Evolutionary conservation across 2,888 invertebrate species (phyloP).

Genomic region (Tromatobia lineatoria): DNA sequence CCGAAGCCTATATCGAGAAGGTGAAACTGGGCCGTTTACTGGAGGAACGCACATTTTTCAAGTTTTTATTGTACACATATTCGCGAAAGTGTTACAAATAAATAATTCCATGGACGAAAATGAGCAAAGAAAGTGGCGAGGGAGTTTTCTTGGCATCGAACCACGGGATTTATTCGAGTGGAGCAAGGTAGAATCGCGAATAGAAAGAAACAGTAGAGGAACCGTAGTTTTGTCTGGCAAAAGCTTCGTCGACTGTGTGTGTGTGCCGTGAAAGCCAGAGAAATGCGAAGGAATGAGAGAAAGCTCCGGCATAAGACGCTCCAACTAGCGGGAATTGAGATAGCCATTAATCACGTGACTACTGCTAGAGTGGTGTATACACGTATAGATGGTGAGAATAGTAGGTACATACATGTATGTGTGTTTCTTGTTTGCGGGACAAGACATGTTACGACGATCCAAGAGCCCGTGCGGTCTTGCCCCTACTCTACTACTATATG

Average conservation of each 20-base stretch:
- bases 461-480: no score
- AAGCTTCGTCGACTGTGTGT: constrained; percentile 25
- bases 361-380: constrained; percentile 12
- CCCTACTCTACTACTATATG: no score
- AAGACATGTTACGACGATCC: constrained; percentile 52
- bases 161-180: constrained; percentile 33
- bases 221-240: constrained; percentile 64
- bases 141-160: constrained; percentile 67
- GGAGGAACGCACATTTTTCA: constrained; percentile 29
- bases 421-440: constrained; percentile 35
- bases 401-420: background rate
- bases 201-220: constrained; percentile 36
- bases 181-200: constrained; percentile 32
- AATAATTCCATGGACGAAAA: constrained; percentile 27
- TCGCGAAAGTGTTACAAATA: constrained; percentile 21
- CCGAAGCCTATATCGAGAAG: background rate
- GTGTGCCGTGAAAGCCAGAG: constrained; percentile 39
- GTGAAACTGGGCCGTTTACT: background rate
- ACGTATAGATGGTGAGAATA: background rate
- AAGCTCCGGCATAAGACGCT: constrained; percentile 10
- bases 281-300: constrained; percentile 49
- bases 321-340: constrained; percentile 61
- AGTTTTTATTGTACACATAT: constrained; percentile 34
- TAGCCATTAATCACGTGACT: constrained; percentile 66
- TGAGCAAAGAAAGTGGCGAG: constrained; percentile 40